Evolutionary conservation across 2,113 vertebrate genomes (phyloP).

Genomic region (Noturus placidus): DNA sequence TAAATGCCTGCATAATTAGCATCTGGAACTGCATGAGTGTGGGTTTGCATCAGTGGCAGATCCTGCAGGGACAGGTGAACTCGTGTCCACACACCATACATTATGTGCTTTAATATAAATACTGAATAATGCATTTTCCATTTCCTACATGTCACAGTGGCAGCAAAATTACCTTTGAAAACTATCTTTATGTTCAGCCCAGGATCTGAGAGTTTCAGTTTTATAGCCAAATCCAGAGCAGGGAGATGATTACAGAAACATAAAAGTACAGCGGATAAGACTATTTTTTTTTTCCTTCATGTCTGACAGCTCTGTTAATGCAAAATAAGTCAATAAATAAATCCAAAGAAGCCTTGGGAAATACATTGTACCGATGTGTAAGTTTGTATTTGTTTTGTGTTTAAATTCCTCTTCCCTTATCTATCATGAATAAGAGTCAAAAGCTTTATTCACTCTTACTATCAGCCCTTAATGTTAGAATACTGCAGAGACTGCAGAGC

Average conservation of each 20-base stretch:
- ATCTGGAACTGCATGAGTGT: background rate
- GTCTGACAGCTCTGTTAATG: conserved; percentile 18
- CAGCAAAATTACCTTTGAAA: conserved; percentile 32
- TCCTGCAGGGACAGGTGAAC: conserved; percentile 35
- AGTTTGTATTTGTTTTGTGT: background rate
- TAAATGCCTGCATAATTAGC: conserved; percentile 20
- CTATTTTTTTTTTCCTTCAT: background rate
- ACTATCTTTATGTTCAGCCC: conserved; percentile 32
- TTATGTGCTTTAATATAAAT: conserved; percentile 44
- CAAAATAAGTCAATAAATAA: background rate
- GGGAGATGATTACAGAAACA: background rate
- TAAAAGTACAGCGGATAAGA: background rate
- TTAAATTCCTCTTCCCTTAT: background rate
- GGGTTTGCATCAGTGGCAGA: conserved; percentile 12
- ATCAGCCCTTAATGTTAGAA: background rate
- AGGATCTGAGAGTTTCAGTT: conserved; percentile 8
- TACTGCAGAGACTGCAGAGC: conserved; percentile 2
- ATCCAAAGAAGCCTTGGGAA: background rate
- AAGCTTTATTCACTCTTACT: background rate
- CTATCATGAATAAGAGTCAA: background rate
- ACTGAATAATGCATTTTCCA: conserved; percentile 55
- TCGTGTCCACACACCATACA: conserved; percentile 32
- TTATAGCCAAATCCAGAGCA: conserved; percentile 8
- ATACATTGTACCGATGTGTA: background rate
- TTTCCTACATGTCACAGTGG: conserved; percentile 36